Conservation (phyloP, 2,113 vertebrate species). For the Glareola pratincola region DNA sequence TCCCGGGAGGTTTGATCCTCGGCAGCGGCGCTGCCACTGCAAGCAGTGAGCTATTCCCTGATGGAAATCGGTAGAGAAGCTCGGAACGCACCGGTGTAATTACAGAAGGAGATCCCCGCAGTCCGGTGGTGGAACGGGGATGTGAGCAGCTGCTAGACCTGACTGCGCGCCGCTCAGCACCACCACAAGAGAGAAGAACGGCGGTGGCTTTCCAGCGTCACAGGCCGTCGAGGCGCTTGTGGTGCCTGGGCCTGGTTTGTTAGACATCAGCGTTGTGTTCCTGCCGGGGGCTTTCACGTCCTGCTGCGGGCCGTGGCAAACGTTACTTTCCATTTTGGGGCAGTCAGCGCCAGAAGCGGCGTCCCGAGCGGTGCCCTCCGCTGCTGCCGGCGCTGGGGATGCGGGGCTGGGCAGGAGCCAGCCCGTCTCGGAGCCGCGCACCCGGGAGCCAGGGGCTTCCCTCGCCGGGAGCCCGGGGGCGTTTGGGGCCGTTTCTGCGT, state of each 20-base stretch:
- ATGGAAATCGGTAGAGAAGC: not conserved
- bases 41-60: not conserved
- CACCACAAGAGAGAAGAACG: rapidly evolving
- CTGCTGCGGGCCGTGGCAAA: not conserved
- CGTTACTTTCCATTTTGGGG: not conserved
- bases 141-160: not conserved
- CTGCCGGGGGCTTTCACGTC: not conserved
- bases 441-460: not conserved
- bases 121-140: not conserved
- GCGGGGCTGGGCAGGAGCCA: not conserved
- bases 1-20: not conserved
- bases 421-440: rapidly evolving
- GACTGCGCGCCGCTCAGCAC: not conserved
- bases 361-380: too few relatives aligned
- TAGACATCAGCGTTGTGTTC: not conserved
- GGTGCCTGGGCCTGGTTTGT: not conserved
- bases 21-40: not conserved
- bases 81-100: not conserved
- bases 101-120: not conserved
- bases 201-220: not conserved
- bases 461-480: not conserved
- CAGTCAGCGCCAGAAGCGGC: not conserved
- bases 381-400: too few relatives aligned
- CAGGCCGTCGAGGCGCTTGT: not conserved
- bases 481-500: rapidly evolving